phyloP scores from a whole-genome alignment of 2,797 vertebrate genomes.

The Huso huso region DNA sequence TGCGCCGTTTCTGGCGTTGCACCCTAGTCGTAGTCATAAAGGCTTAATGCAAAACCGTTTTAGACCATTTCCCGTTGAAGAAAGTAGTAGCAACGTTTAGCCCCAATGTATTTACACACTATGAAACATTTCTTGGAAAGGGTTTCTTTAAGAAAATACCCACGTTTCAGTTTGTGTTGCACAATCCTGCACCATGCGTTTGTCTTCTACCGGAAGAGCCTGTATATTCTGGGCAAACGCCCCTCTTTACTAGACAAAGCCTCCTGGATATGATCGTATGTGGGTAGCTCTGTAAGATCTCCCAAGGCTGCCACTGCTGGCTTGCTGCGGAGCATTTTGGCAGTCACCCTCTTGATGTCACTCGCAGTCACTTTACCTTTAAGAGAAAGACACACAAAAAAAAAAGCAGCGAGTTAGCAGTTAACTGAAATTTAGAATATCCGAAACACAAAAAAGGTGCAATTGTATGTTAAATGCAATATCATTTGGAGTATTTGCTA shows the following conservation, averaged over 20 bases:
- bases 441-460: too few relatives aligned
- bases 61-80: background rate
- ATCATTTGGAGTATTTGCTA: too few relatives aligned
- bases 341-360: constrained; percentile 80
- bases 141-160: background rate
- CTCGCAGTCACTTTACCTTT: constrained; percentile 70
- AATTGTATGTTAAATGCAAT: too few relatives aligned
- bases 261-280: constrained; percentile 84
- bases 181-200: too few relatives aligned
- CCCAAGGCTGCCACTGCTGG: constrained; percentile 86
- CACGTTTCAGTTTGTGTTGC: background rate
- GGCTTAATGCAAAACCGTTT: background rate
- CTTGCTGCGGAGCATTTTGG: constrained; percentile 86
- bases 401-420: background rate
- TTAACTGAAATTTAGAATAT: too few relatives aligned
- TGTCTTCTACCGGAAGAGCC: constrained; percentile 76
- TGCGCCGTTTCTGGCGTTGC: too few relatives aligned
- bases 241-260: constrained; percentile 86
- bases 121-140: background rate
- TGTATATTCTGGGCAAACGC: constrained; percentile 77
- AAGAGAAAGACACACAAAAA: background rate
- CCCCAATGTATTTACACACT: background rate
- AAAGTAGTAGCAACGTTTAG: background rate
- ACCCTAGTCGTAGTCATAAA: too few relatives aligned
- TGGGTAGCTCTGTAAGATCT: constrained; percentile 75